Conservation (phyloP, 2,888 invertebrate species). For the Agrochola litura region DNA sequence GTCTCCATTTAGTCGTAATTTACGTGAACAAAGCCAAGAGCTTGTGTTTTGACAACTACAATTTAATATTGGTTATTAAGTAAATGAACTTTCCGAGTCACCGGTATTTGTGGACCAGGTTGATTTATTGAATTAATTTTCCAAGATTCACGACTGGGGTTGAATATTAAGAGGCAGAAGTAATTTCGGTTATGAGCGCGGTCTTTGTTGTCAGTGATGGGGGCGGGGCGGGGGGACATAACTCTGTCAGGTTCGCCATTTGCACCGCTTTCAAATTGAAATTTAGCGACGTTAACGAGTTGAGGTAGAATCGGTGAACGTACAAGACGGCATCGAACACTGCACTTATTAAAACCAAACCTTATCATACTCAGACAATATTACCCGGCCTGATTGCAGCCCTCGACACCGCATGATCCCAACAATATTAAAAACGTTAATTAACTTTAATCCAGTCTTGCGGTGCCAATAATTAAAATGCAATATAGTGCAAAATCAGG, state of each 20-base stretch:
- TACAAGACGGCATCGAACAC: constrained; percentile 20
- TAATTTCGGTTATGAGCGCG: constrained; percentile 84
- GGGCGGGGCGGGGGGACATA: constrained; percentile 75
- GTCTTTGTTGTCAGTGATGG: constrained; percentile 82
- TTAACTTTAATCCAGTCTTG: constrained; percentile 29
- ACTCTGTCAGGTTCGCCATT: constrained; percentile 76
- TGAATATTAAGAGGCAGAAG: constrained; percentile 86
- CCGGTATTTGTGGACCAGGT: constrained; percentile 79
- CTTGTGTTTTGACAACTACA: constrained; percentile 74
- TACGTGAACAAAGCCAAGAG: constrained; percentile 69
- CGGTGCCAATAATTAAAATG: constrained; percentile 22
- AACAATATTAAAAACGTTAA: constrained; percentile 18
- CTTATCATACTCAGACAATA: not conserved
- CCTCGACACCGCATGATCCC: not conserved
- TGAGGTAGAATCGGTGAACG: constrained; percentile 67
- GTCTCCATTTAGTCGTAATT: constrained; percentile 71
- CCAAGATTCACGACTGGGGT: constrained; percentile 81
- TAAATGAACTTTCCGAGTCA: constrained; percentile 79
- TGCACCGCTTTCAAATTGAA: constrained; percentile 73
- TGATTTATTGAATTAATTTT: constrained; percentile 89
- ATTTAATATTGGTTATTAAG: constrained; percentile 77
- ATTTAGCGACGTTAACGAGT: constrained; percentile 75
- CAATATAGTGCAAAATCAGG: constrained; percentile 21
- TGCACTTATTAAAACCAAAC: constrained; percentile 14
- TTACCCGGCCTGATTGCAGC: not conserved